Evolutionary conservation across 37 sponge, comb jelly and placozoan species (phyloP).

Genomic region (Aplysina aerophoba): DNA sequence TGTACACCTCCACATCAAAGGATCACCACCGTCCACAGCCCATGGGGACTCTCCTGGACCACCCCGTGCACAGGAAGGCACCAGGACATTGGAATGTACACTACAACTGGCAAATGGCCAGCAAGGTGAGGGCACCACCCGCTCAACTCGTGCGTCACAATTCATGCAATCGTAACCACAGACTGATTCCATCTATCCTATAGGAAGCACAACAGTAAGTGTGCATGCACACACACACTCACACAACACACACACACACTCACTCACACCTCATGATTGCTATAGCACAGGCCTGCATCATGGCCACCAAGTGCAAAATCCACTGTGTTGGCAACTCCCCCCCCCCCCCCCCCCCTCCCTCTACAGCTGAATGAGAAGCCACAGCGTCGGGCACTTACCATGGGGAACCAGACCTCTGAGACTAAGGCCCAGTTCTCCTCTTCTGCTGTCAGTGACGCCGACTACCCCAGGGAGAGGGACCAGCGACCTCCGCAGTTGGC

Average conservation of each 20-base stretch:
- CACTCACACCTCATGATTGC: no score
- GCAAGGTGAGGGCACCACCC: constrained; percentile 58
- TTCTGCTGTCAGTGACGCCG: constrained; percentile 12
- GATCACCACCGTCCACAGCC: constrained; percentile 35
- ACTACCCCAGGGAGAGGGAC: constrained; percentile 18
- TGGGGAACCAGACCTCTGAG: constrained; percentile 60
- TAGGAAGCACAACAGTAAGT: no score
- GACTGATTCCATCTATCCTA: no score
- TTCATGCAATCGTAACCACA: not conserved
- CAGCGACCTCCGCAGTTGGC: constrained; percentile 26
- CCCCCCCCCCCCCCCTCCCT: constrained; percentile 29
- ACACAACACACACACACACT: no score
- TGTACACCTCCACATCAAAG: constrained; percentile 63
- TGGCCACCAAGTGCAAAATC: no score
- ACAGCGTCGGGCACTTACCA: constrained; percentile 58
- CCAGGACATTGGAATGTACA: constrained; percentile 64
- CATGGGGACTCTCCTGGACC: not conserved
- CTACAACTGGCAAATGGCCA: constrained; percentile 36
- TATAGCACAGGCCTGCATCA: no score
- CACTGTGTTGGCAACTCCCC: no score
- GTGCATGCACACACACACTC: no score
- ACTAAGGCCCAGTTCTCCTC: constrained; percentile 40
- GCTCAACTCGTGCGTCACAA: not conserved
- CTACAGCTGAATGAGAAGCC: constrained; percentile 48
- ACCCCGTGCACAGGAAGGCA: constrained; percentile 60